Percentiles rank a stretch among this genome's conserved stretches.
Evolutionary conservation across 1,140 invertebrate genomes (phyloP).

Genomic region (Tetranychus urticae): DNA sequence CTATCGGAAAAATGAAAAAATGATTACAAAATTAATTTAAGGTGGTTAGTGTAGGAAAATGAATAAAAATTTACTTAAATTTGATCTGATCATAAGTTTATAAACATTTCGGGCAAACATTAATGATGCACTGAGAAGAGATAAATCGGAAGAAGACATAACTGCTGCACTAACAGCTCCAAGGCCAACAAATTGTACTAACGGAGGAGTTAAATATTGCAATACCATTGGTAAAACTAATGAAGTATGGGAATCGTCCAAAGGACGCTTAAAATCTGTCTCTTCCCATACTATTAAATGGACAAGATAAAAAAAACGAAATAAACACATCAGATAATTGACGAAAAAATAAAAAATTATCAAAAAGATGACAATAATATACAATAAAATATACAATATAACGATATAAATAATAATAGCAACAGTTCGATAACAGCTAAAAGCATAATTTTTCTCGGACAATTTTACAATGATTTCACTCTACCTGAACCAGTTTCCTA

Average conservation of each 20-base stretch:
- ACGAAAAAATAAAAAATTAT: too few relatives aligned
- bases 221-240: constrained; percentile 90
- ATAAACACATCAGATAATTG: constrained; percentile 17
- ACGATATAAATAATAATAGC: too few relatives aligned
- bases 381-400: too few relatives aligned
- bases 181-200: constrained; percentile 83
- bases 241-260: constrained; percentile 50
- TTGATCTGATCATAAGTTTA: constrained; percentile 79
- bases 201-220: constrained; percentile 71
- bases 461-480: too few relatives aligned
- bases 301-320: too few relatives aligned
- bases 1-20: constrained; percentile 21
- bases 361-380: too few relatives aligned
- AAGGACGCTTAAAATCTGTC: constrained; percentile 48
- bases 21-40: too few relatives aligned
- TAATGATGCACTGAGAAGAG: constrained; percentile 79
- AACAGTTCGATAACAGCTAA: too few relatives aligned
- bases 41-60: constrained; percentile 1
- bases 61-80: constrained; percentile 28
- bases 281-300: constrained; percentile 51
- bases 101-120: constrained; percentile 98
- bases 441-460: too few relatives aligned
- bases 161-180: constrained; percentile 95
- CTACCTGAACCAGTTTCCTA: too few relatives aligned
- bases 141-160: constrained; percentile 95